Evolutionary conservation across 2,797 vertebrate genomes (phyloP), one percentile per base, ranked within the genome.

Genomic region (Buceros bicornis): DNA sequence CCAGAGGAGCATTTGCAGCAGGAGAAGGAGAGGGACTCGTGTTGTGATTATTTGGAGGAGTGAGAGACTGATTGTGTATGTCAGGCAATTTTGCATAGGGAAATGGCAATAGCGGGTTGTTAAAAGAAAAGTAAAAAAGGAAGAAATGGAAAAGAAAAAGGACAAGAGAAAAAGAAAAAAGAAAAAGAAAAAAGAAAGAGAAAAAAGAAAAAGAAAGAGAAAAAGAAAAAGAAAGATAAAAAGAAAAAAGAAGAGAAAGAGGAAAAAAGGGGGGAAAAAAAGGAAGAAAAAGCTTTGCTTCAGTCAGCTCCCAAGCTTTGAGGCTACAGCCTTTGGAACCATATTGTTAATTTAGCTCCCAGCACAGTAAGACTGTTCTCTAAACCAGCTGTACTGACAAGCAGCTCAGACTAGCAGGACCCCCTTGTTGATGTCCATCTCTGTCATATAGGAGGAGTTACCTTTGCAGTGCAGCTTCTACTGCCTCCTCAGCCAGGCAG

Each of bases 1-100:
- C 86, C 91, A 89, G 86, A 85, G 93, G 90, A 93, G 78, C 40
- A 93, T 19, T 93, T 89, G 80, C 64, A 87, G 85, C 66, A 71
- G 50, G 50, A 42, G 61, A 92, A 80, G 37, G 64, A 85, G 48
- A 79, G 45, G 48, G 42, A 29, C 26, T n/a, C 18, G 12, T 0
- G 1, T 16, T 33, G 16, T 43, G 29, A 33, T 72, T 86, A 35
- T 66, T 70, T 84, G 60, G 40, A 53, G 17, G 26, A 67, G 17
- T 10, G n/a, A 78, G 56, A 40, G 15, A 58, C 4, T 65, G 31
- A 71, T 61, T 90, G 76, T 61, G 4, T 50, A 66, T 33, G 24
- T 24, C 76, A 51, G 47, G 40, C 10, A 81, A 19, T 72, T 88
- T 82, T 80, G 24, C 20, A 5, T 6, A 43, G 14, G n/a, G 28